A percentile compares a stretch with the other conserved stretches of the same genome.
Conservation (phyloP, 2,888 invertebrate species). For the Malacosoma neustria region DNA sequence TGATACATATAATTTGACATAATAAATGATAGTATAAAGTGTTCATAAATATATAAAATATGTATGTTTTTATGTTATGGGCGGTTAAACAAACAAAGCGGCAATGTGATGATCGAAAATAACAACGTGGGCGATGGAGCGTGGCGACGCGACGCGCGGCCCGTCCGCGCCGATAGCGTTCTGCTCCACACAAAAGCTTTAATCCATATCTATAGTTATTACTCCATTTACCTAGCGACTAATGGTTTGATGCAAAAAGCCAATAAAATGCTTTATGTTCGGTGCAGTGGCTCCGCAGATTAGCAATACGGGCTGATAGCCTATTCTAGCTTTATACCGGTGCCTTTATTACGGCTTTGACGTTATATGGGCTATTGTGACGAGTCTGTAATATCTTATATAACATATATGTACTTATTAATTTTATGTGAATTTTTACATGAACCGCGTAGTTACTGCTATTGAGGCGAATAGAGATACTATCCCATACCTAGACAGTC, state of each 20-base stretch:
- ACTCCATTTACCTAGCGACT: constrained; percentile 19
- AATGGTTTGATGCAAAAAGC: constrained; percentile 34
- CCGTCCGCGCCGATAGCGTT: constrained; percentile 21
- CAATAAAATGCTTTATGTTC: constrained; percentile 45
- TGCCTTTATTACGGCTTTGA: constrained; percentile 15
- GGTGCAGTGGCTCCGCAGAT: constrained; percentile 29
- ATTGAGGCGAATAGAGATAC: too few relatives aligned
- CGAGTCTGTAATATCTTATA: too few relatives aligned
- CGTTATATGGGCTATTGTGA: too few relatives aligned
- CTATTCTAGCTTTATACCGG: background rate
- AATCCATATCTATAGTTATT: background rate
- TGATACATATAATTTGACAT: too few relatives aligned
- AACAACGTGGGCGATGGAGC: constrained; percentile 31
- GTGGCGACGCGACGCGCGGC: constrained; percentile 23
- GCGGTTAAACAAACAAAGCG: constrained; percentile 30
- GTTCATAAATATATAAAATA: constrained; percentile 13
- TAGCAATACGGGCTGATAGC: constrained; percentile 24
- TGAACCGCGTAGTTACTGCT: too few relatives aligned
- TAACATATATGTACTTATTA: too few relatives aligned
- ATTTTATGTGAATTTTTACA: too few relatives aligned
- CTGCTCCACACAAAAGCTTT: constrained; percentile 18
- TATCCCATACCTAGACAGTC: too few relatives aligned
- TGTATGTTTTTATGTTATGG: constrained; percentile 21
- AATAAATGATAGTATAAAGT: too few relatives aligned
- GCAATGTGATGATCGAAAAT: constrained; percentile 25